Evolutionary conservation across 1,140 invertebrate species (phyloP).

Genomic region (Tetramorium parvispinum): DNA sequence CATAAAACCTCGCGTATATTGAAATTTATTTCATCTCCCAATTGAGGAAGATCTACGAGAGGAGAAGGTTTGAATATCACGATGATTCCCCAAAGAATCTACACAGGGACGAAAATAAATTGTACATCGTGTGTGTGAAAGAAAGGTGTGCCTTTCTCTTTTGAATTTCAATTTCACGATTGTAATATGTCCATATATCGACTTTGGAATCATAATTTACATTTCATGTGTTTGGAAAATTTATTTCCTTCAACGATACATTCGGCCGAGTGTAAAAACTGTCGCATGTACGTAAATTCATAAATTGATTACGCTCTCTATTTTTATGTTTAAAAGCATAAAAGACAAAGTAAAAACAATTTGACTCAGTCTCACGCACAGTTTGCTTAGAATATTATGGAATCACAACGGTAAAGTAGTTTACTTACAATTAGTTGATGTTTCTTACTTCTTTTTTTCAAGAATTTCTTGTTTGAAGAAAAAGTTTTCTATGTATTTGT

Average conservation of each 20-base stretch:
- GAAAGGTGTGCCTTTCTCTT: background rate
- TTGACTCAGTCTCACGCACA: background rate
- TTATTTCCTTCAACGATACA: background rate
- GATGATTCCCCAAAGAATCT: constrained; percentile 38
- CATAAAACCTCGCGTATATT: constrained; percentile 46
- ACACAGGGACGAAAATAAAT: constrained; percentile 19
- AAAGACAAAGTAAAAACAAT: background rate
- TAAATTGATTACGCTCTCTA: background rate
- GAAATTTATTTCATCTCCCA: constrained; percentile 51
- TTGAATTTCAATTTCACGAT: constrained; percentile 10
- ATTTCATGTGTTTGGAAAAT: background rate
- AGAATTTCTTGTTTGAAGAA: background rate
- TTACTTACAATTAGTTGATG: background rate
- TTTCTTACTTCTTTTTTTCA: constrained; percentile 11
- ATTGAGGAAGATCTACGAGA: constrained; percentile 5
- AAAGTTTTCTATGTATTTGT: background rate
- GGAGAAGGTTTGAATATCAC: constrained; percentile 29
- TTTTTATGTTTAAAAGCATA: background rate
- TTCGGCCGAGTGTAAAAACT: background rate
- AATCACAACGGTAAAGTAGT: background rate
- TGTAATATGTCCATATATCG: background rate
- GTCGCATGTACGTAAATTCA: background rate
- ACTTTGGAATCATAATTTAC: background rate
- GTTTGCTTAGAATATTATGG: background rate
- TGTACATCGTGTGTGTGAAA: background rate